A percentile compares a stretch with the other conserved stretches of the same genome.
phyloP scores from a whole-genome alignment of 53 echinoderm and acorn worm genomes.

The Hippasteria phrygiana region DNA sequence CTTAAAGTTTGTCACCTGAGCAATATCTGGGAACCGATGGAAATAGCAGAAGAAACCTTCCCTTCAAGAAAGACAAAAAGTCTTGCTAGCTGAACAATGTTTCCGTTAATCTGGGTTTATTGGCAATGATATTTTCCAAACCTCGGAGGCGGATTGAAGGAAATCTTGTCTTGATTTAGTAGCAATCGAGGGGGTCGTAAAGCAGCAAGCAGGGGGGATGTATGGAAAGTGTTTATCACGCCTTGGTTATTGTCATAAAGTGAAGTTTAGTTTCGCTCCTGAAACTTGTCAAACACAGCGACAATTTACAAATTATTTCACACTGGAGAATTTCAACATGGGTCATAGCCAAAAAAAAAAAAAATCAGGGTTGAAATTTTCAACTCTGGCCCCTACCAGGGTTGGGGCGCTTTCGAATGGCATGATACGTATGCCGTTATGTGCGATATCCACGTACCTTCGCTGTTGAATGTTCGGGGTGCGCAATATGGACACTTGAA shows the following conservation, averaged over 20 bases:
- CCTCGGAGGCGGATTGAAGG: background rate
- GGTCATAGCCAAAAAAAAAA: too few relatives aligned
- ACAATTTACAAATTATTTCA: too few relatives aligned
- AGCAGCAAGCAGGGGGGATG: background rate
- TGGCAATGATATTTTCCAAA: constrained; percentile 2
- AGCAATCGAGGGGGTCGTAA: constrained; percentile 20
- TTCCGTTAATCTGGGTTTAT: constrained; percentile 24
- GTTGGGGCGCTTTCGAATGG: too few relatives aligned
- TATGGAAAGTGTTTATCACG: background rate
- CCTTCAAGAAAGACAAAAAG: too few relatives aligned
- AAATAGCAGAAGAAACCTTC: background rate
- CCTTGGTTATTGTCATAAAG: background rate
- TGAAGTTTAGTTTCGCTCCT: background rate
- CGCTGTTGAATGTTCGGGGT: too few relatives aligned
- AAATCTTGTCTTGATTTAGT: constrained; percentile 4
- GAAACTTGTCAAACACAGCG: background rate
- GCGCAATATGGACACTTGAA: too few relatives aligned
- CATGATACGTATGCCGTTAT: too few relatives aligned
- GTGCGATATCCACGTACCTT: too few relatives aligned
- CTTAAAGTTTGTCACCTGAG: background rate
- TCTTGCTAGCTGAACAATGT: background rate
- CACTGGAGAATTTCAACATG: too few relatives aligned
- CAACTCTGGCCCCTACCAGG: too few relatives aligned
- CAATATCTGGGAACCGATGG: background rate
- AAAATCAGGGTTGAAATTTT: too few relatives aligned